Evolutionary conservation across 1,140 invertebrate species (phyloP).

Genomic region (Cydia fagiglandana): DNA sequence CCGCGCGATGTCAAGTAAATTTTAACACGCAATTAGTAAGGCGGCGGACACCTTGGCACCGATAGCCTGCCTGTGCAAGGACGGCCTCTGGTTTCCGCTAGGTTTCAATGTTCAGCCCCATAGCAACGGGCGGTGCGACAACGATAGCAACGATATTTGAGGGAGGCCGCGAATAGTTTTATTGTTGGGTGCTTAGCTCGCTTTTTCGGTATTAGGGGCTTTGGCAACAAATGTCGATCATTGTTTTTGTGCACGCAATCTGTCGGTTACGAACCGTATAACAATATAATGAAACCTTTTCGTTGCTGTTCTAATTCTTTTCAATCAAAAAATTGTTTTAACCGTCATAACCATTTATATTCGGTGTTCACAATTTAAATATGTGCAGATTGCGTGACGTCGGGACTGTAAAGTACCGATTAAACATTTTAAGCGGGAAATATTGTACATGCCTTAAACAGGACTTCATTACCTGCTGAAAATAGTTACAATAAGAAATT

Average conservation of each 20-base stretch:
- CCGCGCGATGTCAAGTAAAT: conserved; percentile 74
- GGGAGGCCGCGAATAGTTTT: conserved; percentile 49
- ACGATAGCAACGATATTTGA: conserved; percentile 37
- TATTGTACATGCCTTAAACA: conserved; percentile 16
- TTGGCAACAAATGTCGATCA: conserved; percentile 50
- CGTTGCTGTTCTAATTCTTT: conserved; percentile 47
- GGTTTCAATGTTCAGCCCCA: conserved; percentile 37
- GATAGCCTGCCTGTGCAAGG: conserved; percentile 57
- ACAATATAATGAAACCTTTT: conserved; percentile 47
- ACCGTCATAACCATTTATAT: conserved; percentile 40
- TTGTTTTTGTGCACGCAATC: conserved; percentile 66
- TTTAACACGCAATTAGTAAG: conserved; percentile 76
- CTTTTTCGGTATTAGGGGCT: conserved; percentile 51
- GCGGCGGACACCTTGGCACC: conserved; percentile 68
- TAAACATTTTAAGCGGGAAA: conserved; percentile 8
- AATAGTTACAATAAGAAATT: conserved; percentile 12
- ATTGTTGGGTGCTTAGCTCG: conserved; percentile 50
- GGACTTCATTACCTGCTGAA: conserved; percentile 14
- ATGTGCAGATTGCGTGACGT: conserved; percentile 28
- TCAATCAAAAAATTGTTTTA: conserved; percentile 48
- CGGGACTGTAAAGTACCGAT: conserved; percentile 16
- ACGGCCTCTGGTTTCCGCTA: conserved; percentile 39
- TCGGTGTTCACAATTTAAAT: conserved; percentile 32
- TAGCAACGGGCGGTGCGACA: conserved; percentile 37
- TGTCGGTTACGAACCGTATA: conserved; percentile 48